These are phyloP conservation scores for Conus ventricosus DNA, from an alignment of 1,140 invertebrate species.

Conservation along the genomic window DNA sequence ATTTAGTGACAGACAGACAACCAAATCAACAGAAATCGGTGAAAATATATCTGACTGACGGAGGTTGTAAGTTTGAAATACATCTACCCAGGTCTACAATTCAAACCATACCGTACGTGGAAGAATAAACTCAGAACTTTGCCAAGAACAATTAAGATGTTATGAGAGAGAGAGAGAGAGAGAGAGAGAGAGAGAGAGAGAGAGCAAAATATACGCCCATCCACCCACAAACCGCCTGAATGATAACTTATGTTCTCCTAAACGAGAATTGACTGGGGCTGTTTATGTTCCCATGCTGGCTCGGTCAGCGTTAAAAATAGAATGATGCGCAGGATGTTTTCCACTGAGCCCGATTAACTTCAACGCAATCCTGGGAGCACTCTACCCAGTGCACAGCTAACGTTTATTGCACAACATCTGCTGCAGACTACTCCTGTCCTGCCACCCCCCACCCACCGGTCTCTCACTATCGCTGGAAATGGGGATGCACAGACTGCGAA, in stretches of 20 bases:
- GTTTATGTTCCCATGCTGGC: not conserved
- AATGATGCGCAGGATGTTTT: not conserved
- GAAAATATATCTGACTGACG: too few species aligned
- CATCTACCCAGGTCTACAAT: too few species aligned
- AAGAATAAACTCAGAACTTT: too few species aligned
- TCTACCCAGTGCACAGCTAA: not conserved
- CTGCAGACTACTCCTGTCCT: not conserved
- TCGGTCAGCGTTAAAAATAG: slow-evolving; percentile 2
- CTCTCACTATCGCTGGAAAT: too few species aligned
- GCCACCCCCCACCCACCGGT: too few species aligned
- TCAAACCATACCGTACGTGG: too few species aligned
- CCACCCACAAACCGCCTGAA: not conserved
- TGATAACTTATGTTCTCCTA: not conserved
- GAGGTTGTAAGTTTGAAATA: too few species aligned
- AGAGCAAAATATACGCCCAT: not conserved
- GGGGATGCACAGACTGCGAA: too few species aligned
- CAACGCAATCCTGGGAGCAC: not conserved
- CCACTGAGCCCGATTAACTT: not conserved
- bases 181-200: slow-evolving; percentile 14
- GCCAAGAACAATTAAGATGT: too few species aligned
- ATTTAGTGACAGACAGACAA: too few species aligned
- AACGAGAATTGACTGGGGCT: not conserved
- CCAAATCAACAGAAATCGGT: too few species aligned
- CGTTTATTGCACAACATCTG: not conserved
- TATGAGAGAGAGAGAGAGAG: slow-evolving; percentile 12